These are phyloP conservation scores for Philantomba maxwellii DNA, from an alignment of 2,113 vertebrate species.

Conservation along the genomic window DNA sequence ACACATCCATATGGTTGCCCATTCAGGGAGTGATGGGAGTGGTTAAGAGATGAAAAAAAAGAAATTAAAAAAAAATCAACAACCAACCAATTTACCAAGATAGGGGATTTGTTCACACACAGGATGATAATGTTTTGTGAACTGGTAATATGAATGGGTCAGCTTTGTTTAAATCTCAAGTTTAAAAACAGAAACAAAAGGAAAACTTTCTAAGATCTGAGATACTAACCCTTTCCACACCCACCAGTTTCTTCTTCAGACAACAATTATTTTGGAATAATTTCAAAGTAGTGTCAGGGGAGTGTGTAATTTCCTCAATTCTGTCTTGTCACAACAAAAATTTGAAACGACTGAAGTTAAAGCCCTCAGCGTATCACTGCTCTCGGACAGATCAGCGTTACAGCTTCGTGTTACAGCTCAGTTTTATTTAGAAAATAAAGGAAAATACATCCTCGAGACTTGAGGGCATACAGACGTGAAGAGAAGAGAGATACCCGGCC, in stretches of 20 bases:
- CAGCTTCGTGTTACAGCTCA: neutral
- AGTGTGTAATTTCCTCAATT: neutral
- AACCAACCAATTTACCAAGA: neutral
- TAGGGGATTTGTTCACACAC: neutral
- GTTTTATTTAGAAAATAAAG: neutral
- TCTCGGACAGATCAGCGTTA: neutral
- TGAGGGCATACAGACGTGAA: neutral
- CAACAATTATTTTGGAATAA: neutral
- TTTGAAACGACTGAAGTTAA: neutral
- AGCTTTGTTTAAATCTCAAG: neutral
- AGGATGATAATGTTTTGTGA: neutral
- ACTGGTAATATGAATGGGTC: neutral
- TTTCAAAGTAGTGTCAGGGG: neutral
- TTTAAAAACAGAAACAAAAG: neutral
- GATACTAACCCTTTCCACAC: rapidly evolving
- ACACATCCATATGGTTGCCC: neutral
- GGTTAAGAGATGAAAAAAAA: neutral
- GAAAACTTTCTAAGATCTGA: neutral
- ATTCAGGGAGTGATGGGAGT: neutral
- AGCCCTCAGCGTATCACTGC: neutral
- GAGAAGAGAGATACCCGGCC: rapidly evolving
- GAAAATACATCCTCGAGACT: neutral
- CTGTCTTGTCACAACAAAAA: neutral
- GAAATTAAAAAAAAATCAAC: neutral
- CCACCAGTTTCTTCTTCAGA: neutral